A percentile compares a stretch with the other conserved stretches of the same genome.
phyloP scores from a whole-genome alignment of 2,113 vertebrate species.

The Trematocara marginatum region DNA sequence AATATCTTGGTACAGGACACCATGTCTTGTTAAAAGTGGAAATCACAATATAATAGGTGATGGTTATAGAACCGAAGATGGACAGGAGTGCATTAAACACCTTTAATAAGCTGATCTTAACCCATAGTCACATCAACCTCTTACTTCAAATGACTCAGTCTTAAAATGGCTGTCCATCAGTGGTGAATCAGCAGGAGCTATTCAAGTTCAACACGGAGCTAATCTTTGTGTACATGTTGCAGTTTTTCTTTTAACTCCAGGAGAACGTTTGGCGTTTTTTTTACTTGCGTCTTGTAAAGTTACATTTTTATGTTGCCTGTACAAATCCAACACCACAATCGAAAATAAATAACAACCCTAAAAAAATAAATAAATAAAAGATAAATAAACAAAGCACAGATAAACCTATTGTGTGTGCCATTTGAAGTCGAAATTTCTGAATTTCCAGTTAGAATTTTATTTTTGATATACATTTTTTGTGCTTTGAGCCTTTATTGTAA shows the following conservation, averaged over 20 bases:
- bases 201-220: not conserved
- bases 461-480: not conserved
- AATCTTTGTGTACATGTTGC: not conserved
- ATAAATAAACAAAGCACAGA: not conserved
- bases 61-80: not conserved
- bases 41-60: constrained; percentile 28
- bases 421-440: not conserved
- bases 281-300: not conserved
- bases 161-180: not conserved
- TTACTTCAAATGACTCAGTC: not conserved
- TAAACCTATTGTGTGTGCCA: not conserved
- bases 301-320: not conserved
- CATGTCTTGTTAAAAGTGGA: constrained; percentile 33
- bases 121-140: not conserved
- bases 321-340: not conserved
- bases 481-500: not conserved
- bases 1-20: constrained; percentile 41
- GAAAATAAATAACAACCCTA: not conserved
- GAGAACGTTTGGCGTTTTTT: not conserved
- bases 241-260: not conserved
- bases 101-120: not conserved
- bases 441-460: not conserved
- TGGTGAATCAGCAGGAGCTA: not conserved
- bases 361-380: not conserved
- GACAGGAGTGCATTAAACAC: not conserved